These are phyloP conservation scores for Myoxocephalus aenaeus DNA, from an alignment of 2,797 vertebrate species.

Conservation along the genomic window DNA sequence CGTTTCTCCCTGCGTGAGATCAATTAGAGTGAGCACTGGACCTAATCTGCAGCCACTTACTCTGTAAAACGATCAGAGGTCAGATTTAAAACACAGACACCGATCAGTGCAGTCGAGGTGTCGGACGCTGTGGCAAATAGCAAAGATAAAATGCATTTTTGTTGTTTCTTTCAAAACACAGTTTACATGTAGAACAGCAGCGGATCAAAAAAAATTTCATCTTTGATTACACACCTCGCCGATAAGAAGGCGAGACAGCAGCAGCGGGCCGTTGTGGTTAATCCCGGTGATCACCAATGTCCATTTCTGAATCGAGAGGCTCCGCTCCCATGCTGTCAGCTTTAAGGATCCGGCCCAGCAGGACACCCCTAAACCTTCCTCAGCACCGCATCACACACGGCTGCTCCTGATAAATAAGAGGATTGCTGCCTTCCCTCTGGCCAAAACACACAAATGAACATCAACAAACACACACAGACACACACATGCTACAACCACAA, in stretches of 20 bases:
- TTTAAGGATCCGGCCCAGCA: constrained; percentile 20
- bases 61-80: constrained; percentile 34
- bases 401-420: constrained; percentile 50
- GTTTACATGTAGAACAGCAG: neutral
- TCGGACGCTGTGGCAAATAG: neutral
- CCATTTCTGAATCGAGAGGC: constrained; percentile 36
- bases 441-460: constrained; percentile 5
- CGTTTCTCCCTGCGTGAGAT: constrained; percentile 4
- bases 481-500: neutral
- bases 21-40: constrained; percentile 23
- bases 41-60: constrained; percentile 18
- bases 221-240: constrained; percentile 36
- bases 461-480: neutral
- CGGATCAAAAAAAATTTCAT: neutral
- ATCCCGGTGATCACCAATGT: constrained; percentile 45
- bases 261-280: constrained; percentile 47
- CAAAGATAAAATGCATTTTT: neutral
- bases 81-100: constrained; percentile 16
- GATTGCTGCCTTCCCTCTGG: constrained; percentile 43
- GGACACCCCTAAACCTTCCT: constrained; percentile 51
- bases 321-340: constrained; percentile 44
- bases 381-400: constrained; percentile 20
- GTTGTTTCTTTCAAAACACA: neutral
- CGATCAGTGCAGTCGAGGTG: neutral
- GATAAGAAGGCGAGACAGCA: constrained; percentile 45